Evolutionary conservation across 1,140 invertebrate species (phyloP), one percentile per base, ranked within the genome.

Genomic region (Neuroterus valhalla): DNA sequence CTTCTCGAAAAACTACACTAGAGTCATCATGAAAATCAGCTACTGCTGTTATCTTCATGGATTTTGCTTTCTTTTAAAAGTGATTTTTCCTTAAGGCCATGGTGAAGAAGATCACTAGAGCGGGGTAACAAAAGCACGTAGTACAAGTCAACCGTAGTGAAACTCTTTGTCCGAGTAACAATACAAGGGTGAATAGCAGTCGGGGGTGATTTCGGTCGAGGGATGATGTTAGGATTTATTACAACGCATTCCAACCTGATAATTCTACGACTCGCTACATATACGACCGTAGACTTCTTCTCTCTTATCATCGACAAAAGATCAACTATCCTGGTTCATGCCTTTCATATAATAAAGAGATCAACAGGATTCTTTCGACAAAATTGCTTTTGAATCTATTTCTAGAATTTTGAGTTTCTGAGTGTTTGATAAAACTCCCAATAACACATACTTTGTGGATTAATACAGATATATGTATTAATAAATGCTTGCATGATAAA

Each of bases 81-180:
- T 70, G 62, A 70, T 70, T 48, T 15, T 50, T 70, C 69, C 19
- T 70, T 70, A 23, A 70, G 38, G 62, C 43, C 69, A 70, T n/a
- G 19, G 12, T 45, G 14, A 42, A 38, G 26, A 23, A 62, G 52
- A 44, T 26, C 15, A 52, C 55, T 66, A 69, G 70, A 75, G 79
- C 77, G 72, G 82, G 76, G 78, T 77, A 71, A 77, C 79, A 73
- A 85, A 85, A 85, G 85, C 81, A 75, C 82, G 84, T 81, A 83
- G 84, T 84, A 80, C 82, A 79, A 87, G 84, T 87, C 81, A 83
- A 82, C 79, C 84, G 75, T 83, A 71, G 81, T 78, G 76, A 79
- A 81, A 84, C 84, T 86, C 86, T 88, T 88, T 88, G 86, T 88
- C 85, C 86, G 81, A 78, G 85, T 83, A 86, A 87, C 86, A 88